These are phyloP conservation scores for Clytia hemisphaerica DNA, from an alignment of 30 jellyfish, hydroid and myxozoan species.

Conservation along the genomic window DNA sequence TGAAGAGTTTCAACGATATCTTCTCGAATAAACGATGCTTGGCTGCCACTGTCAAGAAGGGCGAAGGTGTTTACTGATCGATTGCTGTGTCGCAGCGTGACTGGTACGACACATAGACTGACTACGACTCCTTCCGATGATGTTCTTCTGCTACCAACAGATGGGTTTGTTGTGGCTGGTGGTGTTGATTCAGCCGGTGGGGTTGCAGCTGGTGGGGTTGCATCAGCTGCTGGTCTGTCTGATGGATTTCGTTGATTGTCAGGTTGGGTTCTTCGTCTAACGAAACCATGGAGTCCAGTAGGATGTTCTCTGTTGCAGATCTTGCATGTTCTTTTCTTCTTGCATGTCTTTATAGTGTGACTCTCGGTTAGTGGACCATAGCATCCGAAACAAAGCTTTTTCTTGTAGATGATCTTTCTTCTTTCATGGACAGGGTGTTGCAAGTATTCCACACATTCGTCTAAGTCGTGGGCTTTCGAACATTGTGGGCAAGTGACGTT, in stretches of 20 bases:
- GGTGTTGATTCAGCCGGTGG: not conserved
- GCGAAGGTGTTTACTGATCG: not conserved
- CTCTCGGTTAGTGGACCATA: slow-evolving; percentile 4
- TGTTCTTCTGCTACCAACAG: too few species aligned
- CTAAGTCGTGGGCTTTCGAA: slow-evolving; percentile 13
- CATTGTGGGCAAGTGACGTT: slow-evolving; percentile 4
- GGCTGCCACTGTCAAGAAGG: slow-evolving; percentile 37
- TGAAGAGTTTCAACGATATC: slow-evolving; percentile 7
- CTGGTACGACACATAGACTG: slow-evolving; percentile 34
- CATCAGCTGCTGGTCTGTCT: not conserved
- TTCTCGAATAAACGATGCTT: slow-evolving; percentile 23
- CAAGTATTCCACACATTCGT: slow-evolving; percentile 3
- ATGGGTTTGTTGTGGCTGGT: too few species aligned
- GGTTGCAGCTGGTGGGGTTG: not conserved
- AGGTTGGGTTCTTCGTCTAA: not conserved
- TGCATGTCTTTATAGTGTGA: slow-evolving; percentile 16
- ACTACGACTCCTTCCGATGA: not conserved
- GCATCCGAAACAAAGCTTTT: slow-evolving; percentile 11
- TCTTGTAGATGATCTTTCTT: not conserved
- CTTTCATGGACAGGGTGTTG: slow-evolving; percentile 3
- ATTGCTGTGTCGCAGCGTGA: slow-evolving; percentile 10
- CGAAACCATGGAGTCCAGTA: slow-evolving; percentile 33
- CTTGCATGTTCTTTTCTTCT: slow-evolving; percentile 7
- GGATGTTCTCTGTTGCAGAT: slow-evolving; percentile 19
- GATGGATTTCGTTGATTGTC: not conserved